Conservation (phyloP, 1,140 invertebrate genomes). For the Steinernema khuongi region DNA sequence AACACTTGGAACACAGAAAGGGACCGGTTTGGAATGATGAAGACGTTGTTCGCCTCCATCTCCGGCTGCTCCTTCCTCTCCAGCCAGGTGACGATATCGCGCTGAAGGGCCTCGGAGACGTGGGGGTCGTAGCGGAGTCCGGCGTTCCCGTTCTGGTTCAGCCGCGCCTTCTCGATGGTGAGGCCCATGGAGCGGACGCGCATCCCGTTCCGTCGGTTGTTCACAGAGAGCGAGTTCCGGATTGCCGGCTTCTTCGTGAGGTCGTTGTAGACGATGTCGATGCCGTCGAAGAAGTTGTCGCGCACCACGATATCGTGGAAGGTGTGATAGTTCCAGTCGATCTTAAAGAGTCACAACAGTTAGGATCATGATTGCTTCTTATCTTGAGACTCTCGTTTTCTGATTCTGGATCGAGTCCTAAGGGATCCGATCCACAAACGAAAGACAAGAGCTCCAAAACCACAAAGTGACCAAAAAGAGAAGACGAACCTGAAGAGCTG, state of each 20-base stretch:
- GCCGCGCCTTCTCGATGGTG: conserved; percentile 67
- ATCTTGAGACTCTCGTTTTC: not conserved
- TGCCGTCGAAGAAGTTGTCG: conserved; percentile 64
- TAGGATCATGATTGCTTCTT: too few species aligned
- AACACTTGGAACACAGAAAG: conserved; percentile 39
- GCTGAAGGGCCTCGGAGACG: conserved; percentile 74
- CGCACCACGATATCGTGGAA: conserved; percentile 71
- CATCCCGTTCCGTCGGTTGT: conserved; percentile 80
- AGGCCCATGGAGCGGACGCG: conserved; percentile 80
- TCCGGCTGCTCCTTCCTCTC: conserved; percentile 66
- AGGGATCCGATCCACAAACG: not conserved
- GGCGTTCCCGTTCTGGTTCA: conserved; percentile 77
- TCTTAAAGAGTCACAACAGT: conserved; percentile 54
- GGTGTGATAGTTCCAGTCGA: conserved; percentile 88
- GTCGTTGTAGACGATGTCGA: conserved; percentile 80
- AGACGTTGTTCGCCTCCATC: conserved; percentile 60
- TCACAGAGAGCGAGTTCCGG: conserved; percentile 46
- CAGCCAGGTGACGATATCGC: conserved; percentile 81
- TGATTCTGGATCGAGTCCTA: not conserved
- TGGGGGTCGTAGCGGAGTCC: conserved; percentile 88
- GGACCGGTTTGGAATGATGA: conserved; percentile 60
- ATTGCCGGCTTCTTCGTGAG: conserved; percentile 65
- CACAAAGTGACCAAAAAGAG: too few species aligned
- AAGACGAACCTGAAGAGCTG: conserved; percentile 72
- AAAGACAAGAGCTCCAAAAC: too few species aligned